Evolutionary conservation across 2,797 vertebrate species (phyloP).

Genomic region (Sebastes oblongus): DNA sequence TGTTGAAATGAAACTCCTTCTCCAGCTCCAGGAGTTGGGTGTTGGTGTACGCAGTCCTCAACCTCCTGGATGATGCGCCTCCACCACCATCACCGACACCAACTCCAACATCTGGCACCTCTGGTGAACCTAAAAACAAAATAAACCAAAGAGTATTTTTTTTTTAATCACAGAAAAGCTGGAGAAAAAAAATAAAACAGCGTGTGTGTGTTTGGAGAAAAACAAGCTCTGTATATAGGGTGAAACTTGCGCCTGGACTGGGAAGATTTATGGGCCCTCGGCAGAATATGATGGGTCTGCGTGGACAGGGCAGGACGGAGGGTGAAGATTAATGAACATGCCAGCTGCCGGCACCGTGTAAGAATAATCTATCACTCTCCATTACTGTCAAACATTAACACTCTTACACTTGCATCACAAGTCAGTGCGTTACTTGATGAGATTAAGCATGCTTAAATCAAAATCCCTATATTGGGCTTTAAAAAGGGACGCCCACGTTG

Average conservation of each 20-base stretch:
- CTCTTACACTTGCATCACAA: slow-evolving; percentile 89
- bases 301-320: slow-evolving; percentile 76
- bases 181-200: slow-evolving; percentile 21
- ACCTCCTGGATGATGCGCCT: slow-evolving; percentile 82
- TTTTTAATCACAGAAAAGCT: slow-evolving; percentile 3
- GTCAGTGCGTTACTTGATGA: slow-evolving; percentile 85
- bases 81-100: slow-evolving; percentile 75
- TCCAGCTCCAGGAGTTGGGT: slow-evolving; percentile 97
- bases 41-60: slow-evolving; percentile 96
- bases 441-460: slow-evolving; percentile 89
- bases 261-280: slow-evolving; percentile 78
- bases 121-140: slow-evolving; percentile 65
- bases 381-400: slow-evolving; percentile 97
- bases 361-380: slow-evolving; percentile 96
- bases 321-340: slow-evolving; percentile 93
- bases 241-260: slow-evolving; percentile 77
- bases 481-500: slow-evolving; percentile 56
- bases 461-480: slow-evolving; percentile 79
- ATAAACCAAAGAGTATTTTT: not conserved
- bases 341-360: slow-evolving; percentile 92
- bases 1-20: slow-evolving; percentile 99
- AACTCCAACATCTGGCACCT: slow-evolving; percentile 46
- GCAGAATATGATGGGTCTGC: slow-evolving; percentile 80
- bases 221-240: slow-evolving; percentile 61
- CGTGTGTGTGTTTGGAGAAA: not conserved